A percentile compares a stretch with the other conserved stretches of the same genome.
Conservation (phyloP, 2,797 vertebrate genomes). For the Remorina albescens region DNA sequence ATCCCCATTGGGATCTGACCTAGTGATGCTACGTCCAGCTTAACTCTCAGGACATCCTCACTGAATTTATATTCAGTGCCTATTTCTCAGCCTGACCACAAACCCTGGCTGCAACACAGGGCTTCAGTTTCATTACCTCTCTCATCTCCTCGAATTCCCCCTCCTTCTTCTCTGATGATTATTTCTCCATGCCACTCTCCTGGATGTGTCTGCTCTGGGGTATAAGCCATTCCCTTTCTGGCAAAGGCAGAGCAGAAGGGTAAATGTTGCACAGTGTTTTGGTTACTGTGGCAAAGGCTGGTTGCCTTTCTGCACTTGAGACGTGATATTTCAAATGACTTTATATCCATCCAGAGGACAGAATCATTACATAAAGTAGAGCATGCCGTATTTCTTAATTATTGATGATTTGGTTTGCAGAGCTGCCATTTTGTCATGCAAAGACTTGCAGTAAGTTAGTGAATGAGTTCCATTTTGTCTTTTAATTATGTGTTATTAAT, state of each 20-base stretch:
- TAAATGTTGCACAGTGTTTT: slow-evolving; percentile 72
- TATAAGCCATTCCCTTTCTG: slow-evolving; percentile 49
- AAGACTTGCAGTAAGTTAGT: slow-evolving; percentile 43
- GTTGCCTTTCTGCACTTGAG: slow-evolving; percentile 51
- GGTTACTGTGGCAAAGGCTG: slow-evolving; percentile 68
- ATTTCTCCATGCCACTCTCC: slow-evolving; percentile 66
- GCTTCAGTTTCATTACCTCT: slow-evolving; percentile 56
- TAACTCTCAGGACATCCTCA: slow-evolving; percentile 20
- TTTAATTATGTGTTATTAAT: slow-evolving; percentile 49
- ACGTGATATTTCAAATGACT: slow-evolving; percentile 45
- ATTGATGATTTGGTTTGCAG: slow-evolving; percentile 47
- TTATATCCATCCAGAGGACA: slow-evolving; percentile 9
- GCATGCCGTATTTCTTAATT: slow-evolving; percentile 44
- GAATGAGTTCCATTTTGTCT: slow-evolving; percentile 45
- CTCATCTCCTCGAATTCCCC: slow-evolving; percentile 52
- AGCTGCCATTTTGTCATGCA: slow-evolving; percentile 35
- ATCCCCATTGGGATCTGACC: slow-evolving; percentile 4
- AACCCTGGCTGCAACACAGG: slow-evolving; percentile 54
- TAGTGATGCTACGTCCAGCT: slow-evolving; percentile 3
- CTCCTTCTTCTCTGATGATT: slow-evolving; percentile 56
- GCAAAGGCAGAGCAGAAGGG: slow-evolving; percentile 29
- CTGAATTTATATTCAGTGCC: slow-evolving; percentile 59
- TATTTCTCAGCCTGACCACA: slow-evolving; percentile 44
- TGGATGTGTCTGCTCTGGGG: slow-evolving; percentile 52
- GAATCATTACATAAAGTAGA: slow-evolving; percentile 28